A percentile compares a stretch with the other conserved stretches of the same genome.
These are phyloP conservation scores for Agrilus biguttatus DNA, from an alignment of 2,888 invertebrate species.

Conservation along the genomic window DNA sequence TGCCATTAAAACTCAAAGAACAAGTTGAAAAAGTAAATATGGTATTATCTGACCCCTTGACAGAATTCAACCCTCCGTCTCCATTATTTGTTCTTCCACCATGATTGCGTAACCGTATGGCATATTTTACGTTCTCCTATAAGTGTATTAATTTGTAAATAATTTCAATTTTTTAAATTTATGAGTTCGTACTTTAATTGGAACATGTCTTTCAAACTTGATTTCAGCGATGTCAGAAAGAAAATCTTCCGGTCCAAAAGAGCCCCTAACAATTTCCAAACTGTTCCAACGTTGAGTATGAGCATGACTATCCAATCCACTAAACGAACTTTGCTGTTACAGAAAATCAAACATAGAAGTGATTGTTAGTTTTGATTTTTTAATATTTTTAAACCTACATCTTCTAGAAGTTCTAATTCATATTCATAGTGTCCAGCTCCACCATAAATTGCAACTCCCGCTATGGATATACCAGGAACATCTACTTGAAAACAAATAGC, in stretches of 20 bases:
- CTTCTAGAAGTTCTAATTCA: constrained; percentile 77
- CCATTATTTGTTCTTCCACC: constrained; percentile 91
- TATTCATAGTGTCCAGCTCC: constrained; percentile 84
- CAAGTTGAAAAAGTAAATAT: constrained; percentile 83
- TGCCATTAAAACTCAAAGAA: constrained; percentile 91
- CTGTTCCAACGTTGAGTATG: constrained; percentile 77
- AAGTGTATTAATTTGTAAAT: constrained; percentile 5
- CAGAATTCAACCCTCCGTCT: constrained; percentile 76
- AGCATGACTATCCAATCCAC: constrained; percentile 36
- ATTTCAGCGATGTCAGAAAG: constrained; percentile 80
- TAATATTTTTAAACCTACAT: constrained; percentile 34
- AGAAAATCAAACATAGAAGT: background rate
- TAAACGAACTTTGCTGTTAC: constrained; percentile 32
- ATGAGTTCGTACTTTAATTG: constrained; percentile 53
- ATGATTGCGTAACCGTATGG: constrained; percentile 73
- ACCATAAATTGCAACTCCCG: constrained; percentile 81
- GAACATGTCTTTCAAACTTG: constrained; percentile 77
- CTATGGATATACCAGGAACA: constrained; percentile 72
- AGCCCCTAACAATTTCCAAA: constrained; percentile 68
- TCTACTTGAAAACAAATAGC: constrained; percentile 92
- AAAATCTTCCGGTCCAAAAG: constrained; percentile 71
- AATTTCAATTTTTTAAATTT: background rate
- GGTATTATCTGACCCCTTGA: constrained; percentile 87
- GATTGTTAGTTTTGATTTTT: background rate
- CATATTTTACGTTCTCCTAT: constrained; percentile 78